These are phyloP conservation scores for Hemicrepidius hirtus DNA, from an alignment of 2,888 invertebrate genomes.

Conservation along the genomic window DNA sequence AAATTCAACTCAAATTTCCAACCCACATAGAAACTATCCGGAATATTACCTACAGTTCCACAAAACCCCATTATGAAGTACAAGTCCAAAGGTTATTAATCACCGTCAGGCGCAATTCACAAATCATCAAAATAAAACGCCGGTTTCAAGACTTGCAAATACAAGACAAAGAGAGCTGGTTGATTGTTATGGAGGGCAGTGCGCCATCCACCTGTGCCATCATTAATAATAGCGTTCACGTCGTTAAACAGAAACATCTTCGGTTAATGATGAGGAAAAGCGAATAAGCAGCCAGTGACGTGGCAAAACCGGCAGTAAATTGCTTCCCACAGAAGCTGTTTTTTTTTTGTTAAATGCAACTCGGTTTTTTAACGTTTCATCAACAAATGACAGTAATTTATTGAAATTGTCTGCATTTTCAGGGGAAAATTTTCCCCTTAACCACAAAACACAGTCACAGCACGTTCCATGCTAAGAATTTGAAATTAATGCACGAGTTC, in stretches of 20 bases:
- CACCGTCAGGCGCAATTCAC: constrained; percentile 24
- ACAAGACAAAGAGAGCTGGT: constrained; percentile 11
- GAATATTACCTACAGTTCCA: neutral
- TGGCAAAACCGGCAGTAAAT: constrained; percentile 22
- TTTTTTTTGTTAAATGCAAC: constrained; percentile 18
- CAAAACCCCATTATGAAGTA: constrained; percentile 23
- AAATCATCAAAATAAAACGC: constrained; percentile 29
- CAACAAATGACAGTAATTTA: constrained; percentile 27
- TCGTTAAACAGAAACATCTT: constrained; percentile 29
- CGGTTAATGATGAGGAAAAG: constrained; percentile 23
- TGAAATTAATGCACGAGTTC: neutral
- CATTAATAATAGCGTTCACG: constrained; percentile 38
- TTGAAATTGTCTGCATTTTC: constrained; percentile 16
- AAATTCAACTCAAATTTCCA: neutral
- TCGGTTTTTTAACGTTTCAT: constrained; percentile 24
- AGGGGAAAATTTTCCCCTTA: neutral
- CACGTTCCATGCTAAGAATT: constrained; percentile 5
- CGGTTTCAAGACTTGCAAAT: constrained; percentile 23
- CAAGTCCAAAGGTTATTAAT: constrained; percentile 27
- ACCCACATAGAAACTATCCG: neutral
- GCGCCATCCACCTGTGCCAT: constrained; percentile 32
- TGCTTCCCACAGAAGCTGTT: constrained; percentile 21
- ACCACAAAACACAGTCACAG: constrained; percentile 3
- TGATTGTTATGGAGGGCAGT: constrained; percentile 32
- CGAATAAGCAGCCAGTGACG: constrained; percentile 21